Percentiles rank a stretch among this genome's conserved stretches.
Conservation (phyloP, 2,113 vertebrate genomes). For the Andinoacara biseriatus region DNA sequence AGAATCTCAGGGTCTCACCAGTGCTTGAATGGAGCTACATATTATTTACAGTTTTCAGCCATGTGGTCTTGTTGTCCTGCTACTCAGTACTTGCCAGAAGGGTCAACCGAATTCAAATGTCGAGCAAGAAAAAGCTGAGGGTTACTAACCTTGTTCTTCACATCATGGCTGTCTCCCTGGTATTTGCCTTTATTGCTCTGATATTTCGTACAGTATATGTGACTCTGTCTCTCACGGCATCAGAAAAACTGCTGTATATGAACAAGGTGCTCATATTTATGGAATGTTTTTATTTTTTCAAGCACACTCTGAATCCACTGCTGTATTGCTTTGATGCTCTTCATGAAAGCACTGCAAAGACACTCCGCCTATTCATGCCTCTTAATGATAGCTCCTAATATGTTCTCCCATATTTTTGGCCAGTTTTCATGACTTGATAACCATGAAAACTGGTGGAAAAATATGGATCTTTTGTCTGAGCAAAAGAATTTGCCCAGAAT, state of each 20-base stretch:
- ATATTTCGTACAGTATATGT: not conserved
- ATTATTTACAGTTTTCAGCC: not conserved
- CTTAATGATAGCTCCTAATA: constrained; percentile 1
- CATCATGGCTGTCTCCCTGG: not conserved
- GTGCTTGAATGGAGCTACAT: not conserved
- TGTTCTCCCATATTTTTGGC: not conserved
- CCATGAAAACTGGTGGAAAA: not conserved
- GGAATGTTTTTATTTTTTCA: constrained; percentile 31
- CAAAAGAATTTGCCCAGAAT: not conserved
- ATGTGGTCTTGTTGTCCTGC: constrained; percentile 1
- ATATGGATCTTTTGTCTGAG: not conserved
- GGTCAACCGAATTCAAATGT: not conserved
- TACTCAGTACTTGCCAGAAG: constrained; percentile 14
- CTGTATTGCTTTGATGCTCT: constrained; percentile 32
- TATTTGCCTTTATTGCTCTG: constrained; percentile 1
- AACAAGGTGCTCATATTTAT: constrained; percentile 7
- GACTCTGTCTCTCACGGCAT: not conserved
- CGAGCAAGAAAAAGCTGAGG: not conserved
- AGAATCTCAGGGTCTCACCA: not conserved
- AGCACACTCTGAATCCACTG: constrained; percentile 34
- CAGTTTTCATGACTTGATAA: not conserved
- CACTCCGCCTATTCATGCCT: not conserved
- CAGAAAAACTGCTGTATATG: not conserved
- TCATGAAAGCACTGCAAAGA: not conserved
- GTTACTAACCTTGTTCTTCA: not conserved